Percentiles rank a stretch among this genome's conserved stretches.
These are phyloP conservation scores for Orientallactaga sibirica DNA, from an alignment of 2,797 vertebrate genomes.

Conservation along the genomic window DNA sequence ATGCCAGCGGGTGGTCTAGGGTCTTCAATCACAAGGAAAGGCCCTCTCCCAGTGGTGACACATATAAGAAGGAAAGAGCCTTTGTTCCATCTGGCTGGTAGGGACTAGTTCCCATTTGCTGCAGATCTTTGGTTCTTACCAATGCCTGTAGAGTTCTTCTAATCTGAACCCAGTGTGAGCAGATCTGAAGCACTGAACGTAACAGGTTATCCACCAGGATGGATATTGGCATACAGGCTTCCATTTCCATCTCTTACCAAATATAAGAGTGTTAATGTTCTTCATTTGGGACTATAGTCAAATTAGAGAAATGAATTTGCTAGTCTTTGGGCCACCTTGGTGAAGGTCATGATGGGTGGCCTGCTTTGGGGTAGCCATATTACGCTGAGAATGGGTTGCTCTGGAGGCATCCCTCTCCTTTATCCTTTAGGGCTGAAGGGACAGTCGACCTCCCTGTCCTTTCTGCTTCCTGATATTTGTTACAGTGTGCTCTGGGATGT, in stretches of 20 bases:
- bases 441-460: neutral
- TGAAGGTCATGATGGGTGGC: neutral
- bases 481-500: neutral
- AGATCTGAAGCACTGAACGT: neutral
- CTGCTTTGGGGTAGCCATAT: neutral
- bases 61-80: constrained; percentile 2
- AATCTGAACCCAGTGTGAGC: neutral
- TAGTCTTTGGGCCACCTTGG: neutral
- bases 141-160: neutral
- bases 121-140: neutral
- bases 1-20: neutral
- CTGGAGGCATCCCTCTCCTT: neutral
- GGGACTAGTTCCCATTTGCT: too few species aligned
- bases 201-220: neutral
- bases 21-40: constrained; percentile 26
- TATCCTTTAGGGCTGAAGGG: neutral
- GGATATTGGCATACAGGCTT: neutral
- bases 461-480: neutral
- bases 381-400: neutral
- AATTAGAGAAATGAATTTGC: neutral
- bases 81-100: constrained; percentile 12
- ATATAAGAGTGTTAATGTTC: neutral
- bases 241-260: neutral
- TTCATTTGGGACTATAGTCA: neutral
- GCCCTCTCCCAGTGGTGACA: neutral